phyloP scores from a whole-genome alignment of 2,888 invertebrate genomes.

The Orchestes rusci region DNA sequence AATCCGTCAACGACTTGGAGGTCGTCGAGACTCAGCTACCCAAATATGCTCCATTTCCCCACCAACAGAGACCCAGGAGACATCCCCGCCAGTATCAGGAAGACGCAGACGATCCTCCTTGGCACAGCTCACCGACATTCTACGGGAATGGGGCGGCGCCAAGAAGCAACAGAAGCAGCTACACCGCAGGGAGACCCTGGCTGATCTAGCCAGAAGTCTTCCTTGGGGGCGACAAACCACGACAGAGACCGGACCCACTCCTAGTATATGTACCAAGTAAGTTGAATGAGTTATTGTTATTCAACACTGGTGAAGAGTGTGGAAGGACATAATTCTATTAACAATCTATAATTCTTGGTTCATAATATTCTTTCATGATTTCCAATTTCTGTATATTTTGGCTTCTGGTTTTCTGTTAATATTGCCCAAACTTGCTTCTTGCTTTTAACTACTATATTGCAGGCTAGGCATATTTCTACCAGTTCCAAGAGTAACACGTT shows the following conservation, averaged over 20 bases:
- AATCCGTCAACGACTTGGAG: conserved; percentile 75
- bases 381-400: too few relatives aligned
- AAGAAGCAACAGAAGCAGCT: conserved; percentile 58
- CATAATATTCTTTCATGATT: too few relatives aligned
- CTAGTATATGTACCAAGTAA: conserved; percentile 39
- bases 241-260: conserved; percentile 44
- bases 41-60: conserved; percentile 82
- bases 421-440: too few relatives aligned
- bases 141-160: conserved; percentile 78
- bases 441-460: conserved; percentile 1
- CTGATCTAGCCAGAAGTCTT: conserved; percentile 76
- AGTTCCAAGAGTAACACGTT: conserved; percentile 23
- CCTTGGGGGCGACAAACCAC: conserved; percentile 70
- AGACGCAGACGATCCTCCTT: conserved; percentile 48
- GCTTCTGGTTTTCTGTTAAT: too few relatives aligned
- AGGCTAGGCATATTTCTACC: conserved; percentile 24
- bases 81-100: conserved; percentile 57
- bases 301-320: too few relatives aligned
- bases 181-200: conserved; percentile 78
- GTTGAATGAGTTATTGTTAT: too few relatives aligned
- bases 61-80: conserved; percentile 64
- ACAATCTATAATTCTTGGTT: too few relatives aligned
- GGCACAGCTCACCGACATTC: conserved; percentile 81
- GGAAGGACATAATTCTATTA: too few relatives aligned
- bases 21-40: conserved; percentile 82